These are phyloP conservation scores for Calliscelio sp. DNA, from an alignment of 2,888 invertebrate genomes.

Conservation along the genomic window DNA sequence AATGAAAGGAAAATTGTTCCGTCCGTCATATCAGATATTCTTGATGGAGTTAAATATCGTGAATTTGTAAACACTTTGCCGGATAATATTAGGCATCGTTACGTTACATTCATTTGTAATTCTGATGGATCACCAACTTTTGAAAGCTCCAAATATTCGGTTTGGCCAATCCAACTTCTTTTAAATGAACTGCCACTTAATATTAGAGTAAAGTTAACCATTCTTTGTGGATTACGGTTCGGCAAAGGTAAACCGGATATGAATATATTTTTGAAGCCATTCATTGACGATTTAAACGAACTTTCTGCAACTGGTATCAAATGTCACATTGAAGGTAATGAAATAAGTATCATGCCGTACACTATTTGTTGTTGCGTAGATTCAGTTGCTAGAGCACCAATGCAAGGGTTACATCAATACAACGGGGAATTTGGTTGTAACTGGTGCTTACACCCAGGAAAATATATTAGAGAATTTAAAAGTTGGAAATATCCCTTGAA, in stretches of 20 bases:
- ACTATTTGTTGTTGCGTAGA: constrained; percentile 1
- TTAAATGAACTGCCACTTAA: neutral
- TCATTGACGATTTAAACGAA: neutral
- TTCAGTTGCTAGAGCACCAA: neutral
- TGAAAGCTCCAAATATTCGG: neutral
- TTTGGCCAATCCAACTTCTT: constrained; percentile 5
- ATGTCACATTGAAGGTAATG: constrained; percentile 31
- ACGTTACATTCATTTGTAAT: constrained; percentile 3
- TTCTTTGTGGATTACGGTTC: constrained; percentile 11
- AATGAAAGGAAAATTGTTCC: neutral
- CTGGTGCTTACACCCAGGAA: constrained; percentile 13
- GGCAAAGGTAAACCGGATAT: neutral
- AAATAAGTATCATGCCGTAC: constrained; percentile 22
- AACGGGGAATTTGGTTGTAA: constrained; percentile 26
- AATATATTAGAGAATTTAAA: neutral
- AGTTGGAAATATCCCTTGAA: neutral
- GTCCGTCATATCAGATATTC: constrained; percentile 1
- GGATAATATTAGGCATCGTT: neutral
- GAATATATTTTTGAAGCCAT: neutral
- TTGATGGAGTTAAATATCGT: constrained; percentile 1
- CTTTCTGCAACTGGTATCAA: constrained; percentile 11
- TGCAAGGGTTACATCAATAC: constrained; percentile 26
- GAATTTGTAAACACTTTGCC: constrained; percentile 21
- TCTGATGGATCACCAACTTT: neutral
- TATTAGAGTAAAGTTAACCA: neutral